Conservation (phyloP, 35 echinoderm and acorn worm genomes). For the Ptychodera flava region DNA sequence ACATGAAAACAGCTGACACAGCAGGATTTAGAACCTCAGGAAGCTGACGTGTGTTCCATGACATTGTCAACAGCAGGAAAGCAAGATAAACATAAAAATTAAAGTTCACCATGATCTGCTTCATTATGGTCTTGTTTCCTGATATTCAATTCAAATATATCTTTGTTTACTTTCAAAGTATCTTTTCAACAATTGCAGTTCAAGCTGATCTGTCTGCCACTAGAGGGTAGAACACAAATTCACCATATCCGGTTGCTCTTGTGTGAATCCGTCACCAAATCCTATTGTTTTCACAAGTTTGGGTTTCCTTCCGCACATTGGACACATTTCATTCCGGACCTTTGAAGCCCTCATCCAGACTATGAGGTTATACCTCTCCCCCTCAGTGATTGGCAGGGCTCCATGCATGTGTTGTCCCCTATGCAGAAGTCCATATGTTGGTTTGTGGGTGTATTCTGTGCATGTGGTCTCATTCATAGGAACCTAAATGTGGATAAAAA, state of each 20-base stretch:
- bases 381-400: constrained; percentile 61
- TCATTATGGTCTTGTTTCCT: no score
- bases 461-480: constrained; percentile 45
- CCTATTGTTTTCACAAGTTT: constrained; percentile 62
- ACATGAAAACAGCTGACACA: no score
- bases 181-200: no score
- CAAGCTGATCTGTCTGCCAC: no score
- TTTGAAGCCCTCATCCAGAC: constrained; percentile 93
- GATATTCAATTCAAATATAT: no score
- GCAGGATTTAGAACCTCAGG: no score
- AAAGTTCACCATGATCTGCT: no score
- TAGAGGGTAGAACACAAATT: constrained; percentile 67
- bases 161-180: no score
- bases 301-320: constrained; percentile 81
- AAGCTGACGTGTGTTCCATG: no score
- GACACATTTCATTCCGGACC: constrained; percentile 72
- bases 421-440: constrained; percentile 73
- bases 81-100: no score
- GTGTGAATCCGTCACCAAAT: constrained; percentile 86
- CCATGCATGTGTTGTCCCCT: constrained; percentile 96
- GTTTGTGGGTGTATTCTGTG: constrained; percentile 58
- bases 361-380: constrained; percentile 92
- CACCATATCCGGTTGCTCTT: constrained; percentile 28
- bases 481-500: constrained; percentile 23
- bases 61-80: no score